Percentiles rank a stretch among this genome's conserved stretches.
These are phyloP conservation scores for Listronotus oregonensis DNA, from an alignment of 1,140 invertebrate genomes.

Conservation along the genomic window DNA sequence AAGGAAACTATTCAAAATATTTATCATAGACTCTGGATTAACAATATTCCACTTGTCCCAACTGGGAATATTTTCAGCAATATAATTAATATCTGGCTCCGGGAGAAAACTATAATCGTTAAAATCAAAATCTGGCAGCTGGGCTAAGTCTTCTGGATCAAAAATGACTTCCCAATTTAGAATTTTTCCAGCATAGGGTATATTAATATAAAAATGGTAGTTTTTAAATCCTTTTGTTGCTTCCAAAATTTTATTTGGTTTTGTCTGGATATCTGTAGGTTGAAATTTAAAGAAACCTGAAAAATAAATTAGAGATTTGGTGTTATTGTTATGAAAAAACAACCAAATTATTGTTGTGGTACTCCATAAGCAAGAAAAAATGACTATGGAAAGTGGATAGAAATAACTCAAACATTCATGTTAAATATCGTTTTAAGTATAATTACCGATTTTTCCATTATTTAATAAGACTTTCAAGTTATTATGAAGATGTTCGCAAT, in stretches of 20 bases:
- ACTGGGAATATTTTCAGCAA: conserved; percentile 49
- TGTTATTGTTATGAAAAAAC: too few relatives aligned
- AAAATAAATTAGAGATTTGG: too few relatives aligned
- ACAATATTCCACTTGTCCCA: conserved; percentile 51
- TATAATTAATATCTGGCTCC: conserved; percentile 41
- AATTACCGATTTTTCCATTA: conserved; percentile 31
- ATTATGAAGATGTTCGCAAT: conserved; percentile 12
- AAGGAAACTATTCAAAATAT: conserved; percentile 49
- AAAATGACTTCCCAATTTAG: conserved; percentile 55
- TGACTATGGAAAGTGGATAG: neutral
- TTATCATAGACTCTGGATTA: conserved; percentile 48
- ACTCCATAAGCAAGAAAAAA: conserved; percentile 19
- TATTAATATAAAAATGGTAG: conserved; percentile 49
- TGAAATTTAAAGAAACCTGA: conserved; percentile 4
- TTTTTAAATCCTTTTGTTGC: conserved; percentile 30
- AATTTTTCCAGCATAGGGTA: conserved; percentile 53
- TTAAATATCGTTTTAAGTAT: neutral
- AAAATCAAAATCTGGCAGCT: conserved; percentile 55
- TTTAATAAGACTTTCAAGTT: conserved; percentile 26
- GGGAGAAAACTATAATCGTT: conserved; percentile 49
- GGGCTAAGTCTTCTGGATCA: conserved; percentile 46
- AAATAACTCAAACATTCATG: too few relatives aligned
- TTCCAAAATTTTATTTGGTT: conserved; percentile 35
- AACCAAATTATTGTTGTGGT: too few relatives aligned
- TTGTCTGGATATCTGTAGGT: conserved; percentile 25